Evolutionary conservation across 30 jellyfish, hydroid and myxozoan species (phyloP), one percentile per base, ranked within the genome.

Genomic region (Pelagia noctiluca): DNA sequence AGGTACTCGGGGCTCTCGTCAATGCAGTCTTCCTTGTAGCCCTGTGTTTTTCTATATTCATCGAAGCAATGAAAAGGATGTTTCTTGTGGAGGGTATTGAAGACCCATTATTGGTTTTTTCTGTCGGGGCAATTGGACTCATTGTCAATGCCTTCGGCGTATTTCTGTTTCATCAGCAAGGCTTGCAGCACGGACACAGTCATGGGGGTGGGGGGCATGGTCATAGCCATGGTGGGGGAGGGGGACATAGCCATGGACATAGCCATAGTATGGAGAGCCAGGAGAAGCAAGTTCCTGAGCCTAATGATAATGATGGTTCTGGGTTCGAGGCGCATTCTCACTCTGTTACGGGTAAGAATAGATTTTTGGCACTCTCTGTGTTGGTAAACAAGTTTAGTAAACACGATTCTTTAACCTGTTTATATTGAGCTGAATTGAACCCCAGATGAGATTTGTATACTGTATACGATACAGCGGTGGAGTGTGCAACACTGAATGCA

Each of bases 1-100:
- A 90, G 75, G 98, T 90, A 7, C 74, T 95, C 23, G 99, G 99
- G 29, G 99, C 98, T 1, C 82, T 90, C 22, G 98, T 89, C 28
- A 95, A 95, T 83, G 97, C 98, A 23, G 98, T 90, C 25, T 95
- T 95, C 68, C 85, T 95, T n/a, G 98, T 95, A 2, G 97, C 99
- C 16, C 84, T 95, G 63, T 95, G 99, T 71, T 87, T 90, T 66
- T 89, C 98, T 3, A 89, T 95, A 26, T 71, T 90, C 21, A 82
- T 87, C 62, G 98, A 95, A 67, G 96, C 98, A 37, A 69, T 90
- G 82, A 87, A 95, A 37, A 71, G 99, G 63, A 76, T 95, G 29
- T 67, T 95, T 53, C 46, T 87, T n/a, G 89, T 83, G 0, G 97
- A 89, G 63, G 91, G 87, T 16, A 95, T 95, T 23, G 99, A 84